Percentiles rank a stretch among this genome's conserved stretches.
Evolutionary conservation across 2,113 vertebrate genomes (phyloP).

Genomic region (Microcebus murinus): DNA sequence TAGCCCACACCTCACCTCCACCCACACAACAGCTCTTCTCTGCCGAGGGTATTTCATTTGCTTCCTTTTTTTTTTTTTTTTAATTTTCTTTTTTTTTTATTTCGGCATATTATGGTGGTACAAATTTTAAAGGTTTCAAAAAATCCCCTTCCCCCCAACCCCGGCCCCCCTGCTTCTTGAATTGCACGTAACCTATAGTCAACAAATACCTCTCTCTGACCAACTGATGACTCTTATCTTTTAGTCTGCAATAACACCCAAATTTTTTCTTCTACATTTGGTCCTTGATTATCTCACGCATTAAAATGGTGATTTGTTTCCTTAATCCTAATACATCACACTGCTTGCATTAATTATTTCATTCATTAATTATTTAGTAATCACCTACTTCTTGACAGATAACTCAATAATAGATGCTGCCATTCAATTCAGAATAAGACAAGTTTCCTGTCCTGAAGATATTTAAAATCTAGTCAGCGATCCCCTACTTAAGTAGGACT

Average conservation of each 20-base stretch:
- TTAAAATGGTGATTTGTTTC: neutral
- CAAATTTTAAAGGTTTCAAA: too few species aligned
- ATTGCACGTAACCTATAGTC: neutral
- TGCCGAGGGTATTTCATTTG: neutral
- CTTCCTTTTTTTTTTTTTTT: neutral
- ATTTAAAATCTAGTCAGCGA: slow-evolving; percentile 3
- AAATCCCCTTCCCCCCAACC: too few species aligned
- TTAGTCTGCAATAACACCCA: neutral
- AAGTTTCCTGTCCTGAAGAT: neutral
- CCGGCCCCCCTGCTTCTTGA: neutral
- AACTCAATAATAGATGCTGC: neutral
- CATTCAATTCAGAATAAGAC: slow-evolving; percentile 34
- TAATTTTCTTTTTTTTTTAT: too few species aligned
- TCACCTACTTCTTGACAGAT: neutral
- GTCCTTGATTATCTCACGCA: neutral
- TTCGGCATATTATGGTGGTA: too few species aligned
- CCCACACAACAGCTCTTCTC: neutral
- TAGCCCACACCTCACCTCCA: neutral
- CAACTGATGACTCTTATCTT: neutral
- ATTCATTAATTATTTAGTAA: neutral
- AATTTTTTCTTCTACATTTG: neutral
- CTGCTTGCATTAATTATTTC: neutral
- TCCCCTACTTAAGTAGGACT: neutral
- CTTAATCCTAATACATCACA: neutral
- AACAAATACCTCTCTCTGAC: neutral